phyloP scores from a whole-genome alignment of 1,140 invertebrate genomes.

The Drosophila pectinifera region DNA sequence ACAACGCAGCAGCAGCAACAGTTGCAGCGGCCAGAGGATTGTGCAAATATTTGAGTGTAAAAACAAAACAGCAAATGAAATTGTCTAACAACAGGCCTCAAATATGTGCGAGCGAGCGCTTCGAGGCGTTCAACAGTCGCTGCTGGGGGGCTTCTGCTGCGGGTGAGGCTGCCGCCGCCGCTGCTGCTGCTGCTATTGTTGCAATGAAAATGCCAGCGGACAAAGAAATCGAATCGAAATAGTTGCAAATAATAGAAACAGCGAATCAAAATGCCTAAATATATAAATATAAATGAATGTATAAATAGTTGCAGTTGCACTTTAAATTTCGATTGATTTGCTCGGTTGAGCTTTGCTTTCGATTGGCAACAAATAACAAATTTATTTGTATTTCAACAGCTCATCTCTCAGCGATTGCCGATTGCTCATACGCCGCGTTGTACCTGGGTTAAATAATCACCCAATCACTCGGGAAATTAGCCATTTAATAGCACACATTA shows the following conservation, averaged over 20 bases:
- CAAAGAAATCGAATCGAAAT: conserved; percentile 44
- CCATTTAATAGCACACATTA: conserved; percentile 19
- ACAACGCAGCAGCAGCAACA: conserved; percentile 27
- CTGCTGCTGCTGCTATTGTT: conserved; percentile 9
- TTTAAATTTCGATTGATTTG: conserved; percentile 50
- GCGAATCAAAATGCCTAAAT: conserved; percentile 23
- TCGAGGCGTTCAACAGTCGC: conserved; percentile 21
- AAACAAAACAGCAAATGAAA: conserved; percentile 76
- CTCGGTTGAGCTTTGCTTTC: conserved; percentile 62
- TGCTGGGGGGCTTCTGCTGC: conserved; percentile 37
- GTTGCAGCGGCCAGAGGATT: conserved; percentile 65
- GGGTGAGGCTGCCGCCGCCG: conserved; percentile 15
- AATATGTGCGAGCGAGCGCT: conserved; percentile 40
- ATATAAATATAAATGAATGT: conserved; percentile 48
- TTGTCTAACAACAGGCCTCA: conserved; percentile 63
- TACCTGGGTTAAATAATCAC: conserved; percentile 6
- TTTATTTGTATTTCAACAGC: conserved; percentile 20
- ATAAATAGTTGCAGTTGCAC: conserved; percentile 72
- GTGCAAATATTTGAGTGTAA: conserved; percentile 75
- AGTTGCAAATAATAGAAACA: conserved; percentile 1
- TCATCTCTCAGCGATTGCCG: conserved; percentile 8
- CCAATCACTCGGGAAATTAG: conserved; percentile 44
- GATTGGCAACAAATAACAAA: conserved; percentile 15
- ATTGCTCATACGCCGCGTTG: conserved; percentile 53
- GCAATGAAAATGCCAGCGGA: conserved; percentile 57